Percentiles rank a stretch among this genome's conserved stretches.
Conservation (phyloP, 2,113 vertebrate genomes). For the Meleagris gallopavo region DNA sequence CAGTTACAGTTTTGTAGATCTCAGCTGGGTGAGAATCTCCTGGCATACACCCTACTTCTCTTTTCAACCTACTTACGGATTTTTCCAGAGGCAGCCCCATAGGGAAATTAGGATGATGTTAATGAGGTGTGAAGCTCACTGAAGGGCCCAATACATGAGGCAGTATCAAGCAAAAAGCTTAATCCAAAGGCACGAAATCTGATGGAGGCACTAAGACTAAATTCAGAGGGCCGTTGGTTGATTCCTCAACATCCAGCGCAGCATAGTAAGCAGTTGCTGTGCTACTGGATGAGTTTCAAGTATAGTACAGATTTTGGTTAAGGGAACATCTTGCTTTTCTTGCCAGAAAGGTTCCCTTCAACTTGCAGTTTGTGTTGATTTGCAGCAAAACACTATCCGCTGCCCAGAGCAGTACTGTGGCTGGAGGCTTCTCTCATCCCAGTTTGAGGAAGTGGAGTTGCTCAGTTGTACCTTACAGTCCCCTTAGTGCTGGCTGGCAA, state of each 20-base stretch:
- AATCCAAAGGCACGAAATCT: neutral
- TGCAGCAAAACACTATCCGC: neutral
- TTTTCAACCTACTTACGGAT: neutral
- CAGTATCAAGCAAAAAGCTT: neutral
- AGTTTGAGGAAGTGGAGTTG: neutral
- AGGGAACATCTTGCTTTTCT: neutral
- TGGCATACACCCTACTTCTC: neutral
- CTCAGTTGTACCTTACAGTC: rapidly evolving
- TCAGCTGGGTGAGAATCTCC: neutral
- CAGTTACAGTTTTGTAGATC: neutral
- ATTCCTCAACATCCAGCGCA: neutral
- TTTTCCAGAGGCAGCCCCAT: neutral
- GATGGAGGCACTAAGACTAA: neutral
- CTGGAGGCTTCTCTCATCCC: neutral
- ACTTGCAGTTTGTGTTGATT: neutral
- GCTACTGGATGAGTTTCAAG: neutral
- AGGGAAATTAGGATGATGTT: neutral
- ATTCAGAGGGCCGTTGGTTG: rapidly evolving
- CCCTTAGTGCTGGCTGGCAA: neutral
- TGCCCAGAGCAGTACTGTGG: neutral
- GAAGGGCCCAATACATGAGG: neutral
- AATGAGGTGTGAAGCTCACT: neutral
- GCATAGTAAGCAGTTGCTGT: rapidly evolving
- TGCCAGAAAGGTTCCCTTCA: neutral
- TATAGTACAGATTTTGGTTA: neutral